Evolutionary conservation across 2,113 vertebrate genomes (phyloP), one percentile per base, ranked within the genome.

Genomic region (Osmerus eperlanus): DNA sequence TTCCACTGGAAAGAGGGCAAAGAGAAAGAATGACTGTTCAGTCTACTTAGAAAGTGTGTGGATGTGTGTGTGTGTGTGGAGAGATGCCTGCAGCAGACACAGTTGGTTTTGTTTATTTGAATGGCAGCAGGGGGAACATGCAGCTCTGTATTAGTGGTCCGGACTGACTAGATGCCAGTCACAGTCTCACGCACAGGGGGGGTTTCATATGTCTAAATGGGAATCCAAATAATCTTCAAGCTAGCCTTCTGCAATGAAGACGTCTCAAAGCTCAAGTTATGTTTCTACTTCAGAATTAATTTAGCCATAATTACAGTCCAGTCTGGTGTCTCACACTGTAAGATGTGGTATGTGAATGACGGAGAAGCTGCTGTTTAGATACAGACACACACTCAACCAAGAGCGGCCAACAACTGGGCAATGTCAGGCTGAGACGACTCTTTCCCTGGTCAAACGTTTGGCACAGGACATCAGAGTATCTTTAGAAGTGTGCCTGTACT

Each of bases 81-180:
- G 77, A 15, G 54, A 74, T 56, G 69, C 65, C 65, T 70, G 32
- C 3, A 64, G 68, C 3, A 64, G 68, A 70, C 60, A 19, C 41
- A 78, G 78, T 69, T 71, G 52, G 47, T 65, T 76, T 81, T 85
- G 78, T 86, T 85, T 87, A 87, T 89, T 89, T 89, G 73, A 82
- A 76, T 19, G 68, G 75, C 73, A 72, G 76, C 36, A 68, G 67
- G 72, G 67, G 73, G 68, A 65, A 54, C 62, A 29, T 68, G 36
- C 60, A 72, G 32, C 32, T 76, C 75, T 69, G 72, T 74, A 47
- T 84, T 72, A 74, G 73, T 67, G 84, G 82, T 87, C 36, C 36
- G 36, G 36, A 6, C 82, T 81, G 73, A 79, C 59, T 54, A 8
- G 63, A 71, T 9, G 66, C 71, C 79, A 78, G 65, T 62, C 75